These are phyloP conservation scores for Gymnarchus niloticus DNA, from an alignment of 2,113 vertebrate genomes.

Conservation along the genomic window DNA sequence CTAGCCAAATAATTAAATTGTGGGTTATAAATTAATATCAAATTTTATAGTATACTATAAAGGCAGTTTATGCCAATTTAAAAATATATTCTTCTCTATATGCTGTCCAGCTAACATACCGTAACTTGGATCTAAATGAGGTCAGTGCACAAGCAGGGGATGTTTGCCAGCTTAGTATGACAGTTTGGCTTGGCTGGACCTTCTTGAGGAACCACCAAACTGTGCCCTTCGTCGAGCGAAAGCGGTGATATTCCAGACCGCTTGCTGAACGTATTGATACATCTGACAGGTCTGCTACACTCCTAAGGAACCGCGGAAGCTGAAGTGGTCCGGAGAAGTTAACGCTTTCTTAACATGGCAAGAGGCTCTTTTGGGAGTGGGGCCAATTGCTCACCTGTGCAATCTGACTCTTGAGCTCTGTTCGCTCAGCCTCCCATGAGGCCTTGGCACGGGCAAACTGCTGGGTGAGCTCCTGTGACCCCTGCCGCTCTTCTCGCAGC, in stretches of 20 bases:
- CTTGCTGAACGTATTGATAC: too few species aligned
- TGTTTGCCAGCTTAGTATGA: not conserved
- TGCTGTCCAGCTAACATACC: not conserved
- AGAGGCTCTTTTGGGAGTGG: not conserved
- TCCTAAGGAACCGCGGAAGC: not conserved
- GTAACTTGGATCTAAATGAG: not conserved
- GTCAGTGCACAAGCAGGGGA: not conserved
- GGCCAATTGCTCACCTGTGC: conserved; percentile 64
- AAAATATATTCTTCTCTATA: not conserved
- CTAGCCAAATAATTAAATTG: not conserved
- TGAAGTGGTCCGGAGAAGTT: not conserved
- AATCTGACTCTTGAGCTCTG: conserved; percentile 79
- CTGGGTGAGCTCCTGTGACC: conserved; percentile 87
- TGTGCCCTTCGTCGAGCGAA: not conserved
- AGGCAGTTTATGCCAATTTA: not conserved
- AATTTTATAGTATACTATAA: not conserved
- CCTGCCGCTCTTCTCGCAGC: conserved; percentile 77
- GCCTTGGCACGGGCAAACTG: conserved; percentile 95
- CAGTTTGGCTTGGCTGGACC: not conserved
- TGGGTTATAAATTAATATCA: not conserved
- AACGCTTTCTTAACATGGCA: not conserved
- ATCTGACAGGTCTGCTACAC: not conserved
- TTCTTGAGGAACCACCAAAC: not conserved
- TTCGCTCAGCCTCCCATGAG: conserved; percentile 89
- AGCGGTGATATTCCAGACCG: not conserved